phyloP scores from a whole-genome alignment of 2,888 invertebrate genomes.

The Euplagia quadripunctaria region DNA sequence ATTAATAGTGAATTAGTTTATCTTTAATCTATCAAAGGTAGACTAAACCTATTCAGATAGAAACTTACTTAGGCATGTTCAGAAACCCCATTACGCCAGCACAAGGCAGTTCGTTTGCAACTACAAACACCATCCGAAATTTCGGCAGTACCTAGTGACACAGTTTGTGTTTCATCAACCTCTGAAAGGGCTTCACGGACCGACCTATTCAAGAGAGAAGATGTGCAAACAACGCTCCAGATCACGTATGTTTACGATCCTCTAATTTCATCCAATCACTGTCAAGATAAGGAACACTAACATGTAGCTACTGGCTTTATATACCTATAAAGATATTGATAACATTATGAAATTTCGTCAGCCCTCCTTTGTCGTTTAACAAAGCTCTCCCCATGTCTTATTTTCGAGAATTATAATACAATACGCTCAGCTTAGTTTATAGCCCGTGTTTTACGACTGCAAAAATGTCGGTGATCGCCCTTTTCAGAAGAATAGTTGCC shows the following conservation, averaged over 20 bases:
- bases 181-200: conserved; percentile 69
- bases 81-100: conserved; percentile 69
- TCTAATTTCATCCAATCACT: conserved; percentile 77
- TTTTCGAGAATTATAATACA: not conserved
- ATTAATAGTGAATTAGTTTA: conserved; percentile 32
- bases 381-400: conserved; percentile 15
- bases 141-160: conserved; percentile 79
- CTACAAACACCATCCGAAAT: conserved; percentile 75
- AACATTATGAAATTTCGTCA: not conserved
- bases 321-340: conserved; percentile 16
- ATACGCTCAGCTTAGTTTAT: conserved; percentile 17
- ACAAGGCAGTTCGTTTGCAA: conserved; percentile 73
- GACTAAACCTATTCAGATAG: conserved; percentile 27
- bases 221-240: conserved; percentile 69
- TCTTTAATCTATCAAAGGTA: conserved; percentile 43
- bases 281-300: conserved; percentile 58
- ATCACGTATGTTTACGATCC: conserved; percentile 71
- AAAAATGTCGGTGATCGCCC: conserved; percentile 43
- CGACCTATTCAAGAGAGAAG: conserved; percentile 70
- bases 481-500: conserved; percentile 44
- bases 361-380: conserved; percentile 9
- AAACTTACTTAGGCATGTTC: conserved; percentile 52
- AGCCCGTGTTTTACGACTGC: conserved; percentile 31
- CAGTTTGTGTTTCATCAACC: conserved; percentile 85
- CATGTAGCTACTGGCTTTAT: conserved; percentile 33